Evolutionary conservation across 1,140 invertebrate species (phyloP), one percentile per base, ranked within the genome.

Genomic region (Copidosoma floridanum): DNA sequence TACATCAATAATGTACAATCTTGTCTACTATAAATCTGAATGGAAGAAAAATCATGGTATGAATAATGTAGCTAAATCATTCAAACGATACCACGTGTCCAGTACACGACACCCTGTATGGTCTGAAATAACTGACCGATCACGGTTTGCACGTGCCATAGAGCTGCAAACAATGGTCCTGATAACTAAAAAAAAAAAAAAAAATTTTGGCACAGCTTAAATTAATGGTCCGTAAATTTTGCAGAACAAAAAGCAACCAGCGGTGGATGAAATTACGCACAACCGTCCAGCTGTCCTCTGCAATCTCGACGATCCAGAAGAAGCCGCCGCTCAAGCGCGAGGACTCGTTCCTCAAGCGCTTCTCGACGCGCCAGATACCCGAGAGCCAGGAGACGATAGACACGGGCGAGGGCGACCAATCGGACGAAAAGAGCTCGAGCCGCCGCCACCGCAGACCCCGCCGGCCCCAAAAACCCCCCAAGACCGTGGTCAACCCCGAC

Each of bases 211-310:
- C n/a, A n/a, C n/a, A n/a, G n/a, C n/a, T n/a, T n/a, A n/a, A n/a
- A n/a, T n/a, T n/a, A n/a, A n/a, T n/a, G n/a, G n/a, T n/a, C n/a
- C n/a, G n/a, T n/a, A n/a, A n/a, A n/a, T 32, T 6, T 72, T 77
- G 38, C 83, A 94, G 91, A 85, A 91, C 89, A 69, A 92, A 92
- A 74, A 92, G 91, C 68, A 94, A 93, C 78, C 92, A 94, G 72
- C 86, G 92, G 79, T 97, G 94, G 94, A 92, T 94, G 87, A 95
- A 96, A 79, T 81, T 97, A 56, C 83, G 94, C 37, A 95, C 93
- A 21, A 95, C 93, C 2, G 92, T 97, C 53, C 93, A 95, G 76
- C 83, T 95, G 59, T 92, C 93, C 27, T 93, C 91, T 35, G 93
- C 93, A 26, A 94, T 97, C 71, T 75, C 75, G 1, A 76, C 78